Percentiles rank a stretch among this genome's conserved stretches.
Evolutionary conservation across 2,888 invertebrate species (phyloP).

Genomic region (Platypus cylindrus): DNA sequence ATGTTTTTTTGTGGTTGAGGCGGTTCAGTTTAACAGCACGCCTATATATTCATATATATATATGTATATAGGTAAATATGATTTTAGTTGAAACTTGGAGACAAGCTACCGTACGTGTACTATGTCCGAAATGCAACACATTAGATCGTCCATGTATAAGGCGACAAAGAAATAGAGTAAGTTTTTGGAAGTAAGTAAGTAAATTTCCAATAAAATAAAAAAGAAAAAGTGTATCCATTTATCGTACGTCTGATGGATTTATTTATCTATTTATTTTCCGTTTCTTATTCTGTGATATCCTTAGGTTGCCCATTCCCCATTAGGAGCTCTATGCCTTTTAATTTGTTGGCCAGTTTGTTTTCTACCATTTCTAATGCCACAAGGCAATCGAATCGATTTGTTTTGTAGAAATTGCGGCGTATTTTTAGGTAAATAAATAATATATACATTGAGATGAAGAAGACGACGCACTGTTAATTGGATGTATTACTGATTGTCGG

Average conservation of each 20-base stretch:
- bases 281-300: neutral
- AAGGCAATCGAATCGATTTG: slow-evolving; percentile 27
- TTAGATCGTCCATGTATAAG: slow-evolving; percentile 27
- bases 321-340: slow-evolving; percentile 28
- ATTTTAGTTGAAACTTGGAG: slow-evolving; percentile 30
- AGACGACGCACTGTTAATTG: neutral
- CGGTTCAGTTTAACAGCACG: no score
- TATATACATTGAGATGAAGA: neutral
- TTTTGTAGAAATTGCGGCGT: slow-evolving; percentile 38
- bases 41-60: no score
- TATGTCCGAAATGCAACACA: slow-evolving; percentile 25
- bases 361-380: slow-evolving; percentile 29
- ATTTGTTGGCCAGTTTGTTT: slow-evolving; percentile 35
- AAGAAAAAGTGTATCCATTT: neutral
- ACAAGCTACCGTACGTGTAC: slow-evolving; percentile 23
- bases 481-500: neutral
- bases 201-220: neutral
- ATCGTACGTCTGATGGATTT: neutral
- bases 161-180: slow-evolving; percentile 30
- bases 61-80: neutral
- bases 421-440: slow-evolving; percentile 23
- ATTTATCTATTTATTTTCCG: slow-evolving; percentile 2
- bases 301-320: slow-evolving; percentile 26
- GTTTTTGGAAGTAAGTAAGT: slow-evolving; percentile 12
- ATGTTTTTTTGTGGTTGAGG: no score